Evolutionary conservation across 2,888 invertebrate species (phyloP), one percentile per base, ranked within the genome.

Genomic region (Helleia helle): DNA sequence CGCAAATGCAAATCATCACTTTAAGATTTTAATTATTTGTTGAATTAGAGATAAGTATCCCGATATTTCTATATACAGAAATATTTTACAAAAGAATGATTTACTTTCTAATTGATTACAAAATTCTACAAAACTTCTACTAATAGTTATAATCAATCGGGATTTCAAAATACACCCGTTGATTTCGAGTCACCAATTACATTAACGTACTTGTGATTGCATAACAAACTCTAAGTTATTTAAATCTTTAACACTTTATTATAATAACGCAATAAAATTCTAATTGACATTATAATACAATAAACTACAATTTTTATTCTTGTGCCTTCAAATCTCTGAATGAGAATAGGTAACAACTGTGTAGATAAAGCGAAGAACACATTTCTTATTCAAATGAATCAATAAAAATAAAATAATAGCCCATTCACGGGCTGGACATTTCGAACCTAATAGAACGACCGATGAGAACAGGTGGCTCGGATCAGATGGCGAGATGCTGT

Each of bases 401-500:
- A 37, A 37, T 37, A 37, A 26, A 15, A 15, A 29, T 13, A 29
- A 25, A 11, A 24, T 17, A 31, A 39, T 31, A 31, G 34, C 22
- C 22, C 12, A 29, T 37, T 41, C n/a, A 27, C 11, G 2, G 27
- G 17, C 11, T 11, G 11, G 5, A 8, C 8, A 11, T 36, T 34
- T 44, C 41, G 40, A 26, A 24, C n/a, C 17, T 38, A 38, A 11
- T 30, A 17, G n/a, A 37, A 17, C 18, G 18, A 5, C 24, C 18
- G 25, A 40, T 14, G 34, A 28, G 12, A 17, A 53, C 60, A 59
- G 55, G 55, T 59, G 39, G 44, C 24, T 25, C 18, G 58, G 67
- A 63, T 66, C 48, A 58, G 62, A 66, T 66, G 43, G 30, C 26
- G 17, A 57, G 63, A 65, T 62, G 48, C 48, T 46, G 47, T 52